These are phyloP conservation scores for Malaclemys terrapin DNA, from an alignment of 2,113 vertebrate species.

Conservation along the genomic window DNA sequence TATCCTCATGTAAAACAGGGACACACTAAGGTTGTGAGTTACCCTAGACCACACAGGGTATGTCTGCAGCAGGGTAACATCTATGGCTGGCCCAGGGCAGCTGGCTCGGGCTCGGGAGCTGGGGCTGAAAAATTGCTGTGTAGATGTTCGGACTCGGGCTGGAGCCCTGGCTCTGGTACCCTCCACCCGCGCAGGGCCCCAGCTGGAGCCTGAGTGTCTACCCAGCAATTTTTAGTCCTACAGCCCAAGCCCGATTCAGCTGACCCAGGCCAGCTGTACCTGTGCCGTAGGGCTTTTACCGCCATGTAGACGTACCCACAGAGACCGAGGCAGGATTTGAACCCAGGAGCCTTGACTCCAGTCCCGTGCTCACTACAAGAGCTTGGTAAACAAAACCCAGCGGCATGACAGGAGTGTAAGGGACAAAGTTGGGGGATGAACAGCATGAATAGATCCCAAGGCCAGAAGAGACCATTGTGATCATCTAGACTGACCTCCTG, in stretches of 20 bases:
- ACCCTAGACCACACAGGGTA: background rate
- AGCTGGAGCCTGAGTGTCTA: background rate
- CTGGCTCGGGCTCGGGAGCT: background rate
- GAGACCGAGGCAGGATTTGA: background rate
- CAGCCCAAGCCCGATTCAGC: background rate
- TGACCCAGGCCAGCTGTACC: background rate
- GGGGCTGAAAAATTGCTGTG: background rate
- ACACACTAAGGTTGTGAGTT: background rate
- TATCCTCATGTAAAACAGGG: background rate
- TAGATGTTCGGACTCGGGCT: too few relatives aligned
- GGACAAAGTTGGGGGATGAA: accelerated
- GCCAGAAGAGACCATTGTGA: background rate
- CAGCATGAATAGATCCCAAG: background rate
- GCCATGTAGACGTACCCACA: background rate
- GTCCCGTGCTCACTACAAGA: accelerated
- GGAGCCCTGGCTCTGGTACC: too few relatives aligned
- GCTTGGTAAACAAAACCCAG: accelerated
- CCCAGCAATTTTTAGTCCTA: background rate
- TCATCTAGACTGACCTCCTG: background rate
- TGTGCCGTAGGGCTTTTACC: background rate
- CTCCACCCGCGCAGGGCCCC: background rate
- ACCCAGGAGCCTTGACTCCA: background rate
- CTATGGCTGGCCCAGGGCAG: background rate
- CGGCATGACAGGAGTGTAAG: accelerated
- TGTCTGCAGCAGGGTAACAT: background rate